These are phyloP conservation scores for Galeopterus variegatus DNA, from an alignment of 2,113 vertebrate species.

Conservation along the genomic window DNA sequence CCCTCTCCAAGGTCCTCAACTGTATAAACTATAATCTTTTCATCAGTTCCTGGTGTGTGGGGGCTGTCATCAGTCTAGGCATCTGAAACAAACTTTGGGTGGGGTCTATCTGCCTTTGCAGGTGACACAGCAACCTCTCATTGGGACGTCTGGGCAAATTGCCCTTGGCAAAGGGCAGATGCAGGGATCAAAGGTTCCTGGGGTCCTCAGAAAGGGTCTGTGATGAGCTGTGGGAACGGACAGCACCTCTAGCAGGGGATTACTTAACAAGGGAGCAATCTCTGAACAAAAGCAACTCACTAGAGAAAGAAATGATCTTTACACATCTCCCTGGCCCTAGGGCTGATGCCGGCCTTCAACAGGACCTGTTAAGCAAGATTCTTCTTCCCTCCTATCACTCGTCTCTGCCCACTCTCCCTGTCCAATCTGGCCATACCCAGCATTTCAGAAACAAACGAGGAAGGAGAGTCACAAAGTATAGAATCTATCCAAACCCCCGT, in stretches of 20 bases:
- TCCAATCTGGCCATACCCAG: background rate
- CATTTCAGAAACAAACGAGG: background rate
- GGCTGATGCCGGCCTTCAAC: no score
- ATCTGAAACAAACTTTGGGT: background rate
- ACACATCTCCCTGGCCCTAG: no score
- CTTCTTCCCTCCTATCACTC: background rate
- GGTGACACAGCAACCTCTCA: no score
- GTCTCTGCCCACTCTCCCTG: background rate
- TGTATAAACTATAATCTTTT: background rate
- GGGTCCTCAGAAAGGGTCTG: background rate
- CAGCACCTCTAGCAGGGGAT: accelerated
- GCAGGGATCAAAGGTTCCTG: background rate
- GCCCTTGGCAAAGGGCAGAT: background rate
- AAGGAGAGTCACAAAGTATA: background rate
- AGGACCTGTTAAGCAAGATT: no score
- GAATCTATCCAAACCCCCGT: background rate
- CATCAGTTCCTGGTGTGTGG: background rate
- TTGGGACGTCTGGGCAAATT: background rate
- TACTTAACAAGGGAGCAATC: background rate
- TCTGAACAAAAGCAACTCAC: background rate
- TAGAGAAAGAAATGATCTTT: background rate
- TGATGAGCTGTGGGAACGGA: background rate
- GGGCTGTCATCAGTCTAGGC: no score
- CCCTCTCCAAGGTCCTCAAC: background rate
- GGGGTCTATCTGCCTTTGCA: background rate